A percentile compares a stretch with the other conserved stretches of the same genome.
Evolutionary conservation across 2,113 vertebrate genomes (phyloP).

Genomic region (Elanoides forficatus): DNA sequence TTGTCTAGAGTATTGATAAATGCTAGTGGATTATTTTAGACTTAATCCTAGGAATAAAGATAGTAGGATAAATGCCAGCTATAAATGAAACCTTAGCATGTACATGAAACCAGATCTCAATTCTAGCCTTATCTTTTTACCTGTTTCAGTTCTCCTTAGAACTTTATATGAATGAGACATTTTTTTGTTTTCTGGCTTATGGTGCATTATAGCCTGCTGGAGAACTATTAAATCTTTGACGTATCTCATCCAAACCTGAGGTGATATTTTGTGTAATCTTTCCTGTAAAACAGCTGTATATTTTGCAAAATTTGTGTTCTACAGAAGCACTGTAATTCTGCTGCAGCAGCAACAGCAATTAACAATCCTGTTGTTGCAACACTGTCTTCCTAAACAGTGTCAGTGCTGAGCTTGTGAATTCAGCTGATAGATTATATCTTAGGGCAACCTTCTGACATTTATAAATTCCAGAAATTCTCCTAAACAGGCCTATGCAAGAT

Average conservation of each 20-base stretch:
- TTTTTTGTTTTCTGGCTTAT: not conserved
- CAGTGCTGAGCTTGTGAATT: not conserved
- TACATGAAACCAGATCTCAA: not conserved
- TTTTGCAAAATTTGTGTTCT: not conserved
- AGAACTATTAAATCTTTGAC: not conserved
- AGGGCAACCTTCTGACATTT: not conserved
- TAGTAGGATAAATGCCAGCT: not conserved
- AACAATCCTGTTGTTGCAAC: not conserved
- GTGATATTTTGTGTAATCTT: not conserved
- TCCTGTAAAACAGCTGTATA: not conserved
- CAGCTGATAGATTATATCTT: not conserved
- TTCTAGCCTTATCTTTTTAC: not conserved
- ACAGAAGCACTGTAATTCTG: not conserved
- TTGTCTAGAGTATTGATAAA: not conserved
- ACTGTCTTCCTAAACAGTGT: not conserved
- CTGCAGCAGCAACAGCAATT: not conserved
- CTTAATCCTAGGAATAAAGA: not conserved
- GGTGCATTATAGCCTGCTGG: not conserved
- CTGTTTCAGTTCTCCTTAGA: not conserved
- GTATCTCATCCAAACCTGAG: not conserved
- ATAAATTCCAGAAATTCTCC: conserved; percentile 9
- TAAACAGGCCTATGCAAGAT: not conserved
- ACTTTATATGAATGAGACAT: not conserved
- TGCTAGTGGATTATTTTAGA: not conserved
- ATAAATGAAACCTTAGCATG: not conserved